phyloP scores from a whole-genome alignment of 1,140 invertebrate species.

The Battus philenor region DNA sequence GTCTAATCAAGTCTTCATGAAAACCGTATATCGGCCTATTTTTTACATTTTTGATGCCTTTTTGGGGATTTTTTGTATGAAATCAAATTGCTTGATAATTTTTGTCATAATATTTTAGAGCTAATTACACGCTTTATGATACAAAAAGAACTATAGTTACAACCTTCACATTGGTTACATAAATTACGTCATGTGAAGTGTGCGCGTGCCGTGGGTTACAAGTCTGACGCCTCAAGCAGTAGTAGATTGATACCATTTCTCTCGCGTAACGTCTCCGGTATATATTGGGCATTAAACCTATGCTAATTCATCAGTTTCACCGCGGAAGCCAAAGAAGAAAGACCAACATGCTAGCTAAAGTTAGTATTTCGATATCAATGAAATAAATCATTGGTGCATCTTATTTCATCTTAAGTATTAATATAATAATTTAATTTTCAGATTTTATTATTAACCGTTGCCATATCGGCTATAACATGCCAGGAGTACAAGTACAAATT shows the following conservation, averaged over 20 bases:
- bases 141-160: constrained; percentile 20
- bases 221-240: constrained; percentile 58
- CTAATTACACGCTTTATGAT: neutral
- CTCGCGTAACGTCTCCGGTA: constrained; percentile 72
- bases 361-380: constrained; percentile 29
- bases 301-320: constrained; percentile 70
- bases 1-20: constrained; percentile 5
- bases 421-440: constrained; percentile 33
- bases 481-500: constrained; percentile 46
- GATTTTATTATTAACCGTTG: constrained; percentile 41
- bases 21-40: constrained; percentile 8
- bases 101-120: too few species aligned
- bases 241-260: constrained; percentile 69
- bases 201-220: constrained; percentile 49
- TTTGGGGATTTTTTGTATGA: neutral
- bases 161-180: constrained; percentile 71
- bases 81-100: too few species aligned
- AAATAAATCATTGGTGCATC: too few species aligned
- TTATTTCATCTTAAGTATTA: too few species aligned
- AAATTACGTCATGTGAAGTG: constrained; percentile 63
- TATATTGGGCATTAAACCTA: constrained; percentile 70
- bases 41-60: neutral
- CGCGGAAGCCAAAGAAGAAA: constrained; percentile 63
- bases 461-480: constrained; percentile 28
- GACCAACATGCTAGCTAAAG: constrained; percentile 68